Evolutionary conservation across 2,888 invertebrate genomes (phyloP).

Genomic region (Cryptocephalus primarius): DNA sequence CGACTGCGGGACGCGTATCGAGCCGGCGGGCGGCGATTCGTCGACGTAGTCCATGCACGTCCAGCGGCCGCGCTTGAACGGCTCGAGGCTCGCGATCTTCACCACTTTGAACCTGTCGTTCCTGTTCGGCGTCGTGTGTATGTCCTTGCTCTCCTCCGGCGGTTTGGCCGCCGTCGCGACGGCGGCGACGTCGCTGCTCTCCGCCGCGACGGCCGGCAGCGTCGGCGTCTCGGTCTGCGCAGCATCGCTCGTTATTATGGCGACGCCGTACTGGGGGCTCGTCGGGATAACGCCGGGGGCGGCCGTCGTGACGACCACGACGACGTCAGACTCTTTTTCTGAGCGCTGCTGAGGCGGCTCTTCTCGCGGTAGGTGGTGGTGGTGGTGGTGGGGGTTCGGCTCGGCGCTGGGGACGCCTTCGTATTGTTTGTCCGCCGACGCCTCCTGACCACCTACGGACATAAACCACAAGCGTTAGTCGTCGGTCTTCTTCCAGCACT

Average conservation of each 20-base stretch:
- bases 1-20: constrained; percentile 24
- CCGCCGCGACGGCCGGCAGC: constrained; percentile 15
- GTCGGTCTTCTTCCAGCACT: no score
- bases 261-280: constrained; percentile 53
- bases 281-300: constrained; percentile 47
- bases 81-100: constrained; percentile 66
- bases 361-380: not conserved
- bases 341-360: constrained; percentile 23
- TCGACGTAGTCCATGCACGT: constrained; percentile 68
- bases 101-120: constrained; percentile 64
- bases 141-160: constrained; percentile 41
- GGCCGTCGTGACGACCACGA: constrained; percentile 22
- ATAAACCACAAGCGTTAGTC: no score
- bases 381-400: not conserved
- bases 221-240: not conserved
- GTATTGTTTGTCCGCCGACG: not conserved
- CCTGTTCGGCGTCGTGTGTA: constrained; percentile 42
- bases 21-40: constrained; percentile 40
- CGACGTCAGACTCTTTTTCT: constrained; percentile 19
- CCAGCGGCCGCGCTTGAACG: constrained; percentile 66
- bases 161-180: constrained; percentile 26
- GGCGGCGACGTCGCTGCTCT: not conserved
- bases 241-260: constrained; percentile 39
- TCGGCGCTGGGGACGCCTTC: not conserved
- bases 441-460: no score